Evolutionary conservation across 2,113 vertebrate species (phyloP).

Genomic region (Laticauda laticaudata): DNA sequence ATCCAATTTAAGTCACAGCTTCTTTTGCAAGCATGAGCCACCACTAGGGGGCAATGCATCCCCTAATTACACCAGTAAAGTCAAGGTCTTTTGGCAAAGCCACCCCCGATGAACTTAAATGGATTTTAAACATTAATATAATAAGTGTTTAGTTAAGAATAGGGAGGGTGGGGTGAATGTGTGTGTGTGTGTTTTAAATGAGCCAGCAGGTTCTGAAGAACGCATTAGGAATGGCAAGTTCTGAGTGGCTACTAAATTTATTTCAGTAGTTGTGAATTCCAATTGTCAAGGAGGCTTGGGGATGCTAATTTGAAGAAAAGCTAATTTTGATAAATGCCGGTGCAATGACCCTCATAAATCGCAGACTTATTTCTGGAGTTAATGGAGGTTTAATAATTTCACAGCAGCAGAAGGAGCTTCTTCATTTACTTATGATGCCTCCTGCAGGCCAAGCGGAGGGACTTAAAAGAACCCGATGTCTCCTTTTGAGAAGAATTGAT

Average conservation of each 20-base stretch:
- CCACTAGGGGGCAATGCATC: slow-evolving; percentile 76
- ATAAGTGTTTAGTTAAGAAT: slow-evolving; percentile 66
- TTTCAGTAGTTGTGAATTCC: slow-evolving; percentile 53
- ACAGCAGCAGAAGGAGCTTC: slow-evolving; percentile 36
- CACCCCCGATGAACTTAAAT: slow-evolving; percentile 65
- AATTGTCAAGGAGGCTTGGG: slow-evolving; percentile 43
- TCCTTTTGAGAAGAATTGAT: neutral
- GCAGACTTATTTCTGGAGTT: slow-evolving; percentile 52
- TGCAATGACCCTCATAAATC: slow-evolving; percentile 52
- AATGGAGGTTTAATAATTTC: slow-evolving; percentile 59
- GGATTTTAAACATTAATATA: slow-evolving; percentile 71
- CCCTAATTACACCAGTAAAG: slow-evolving; percentile 64
- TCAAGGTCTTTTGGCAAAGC: slow-evolving; percentile 33
- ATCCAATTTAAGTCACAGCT: slow-evolving; percentile 71
- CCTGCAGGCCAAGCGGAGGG: neutral
- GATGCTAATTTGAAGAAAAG: slow-evolving; percentile 67
- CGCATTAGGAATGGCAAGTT: slow-evolving; percentile 52
- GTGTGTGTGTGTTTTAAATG: slow-evolving; percentile 56
- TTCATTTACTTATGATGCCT: slow-evolving; percentile 8
- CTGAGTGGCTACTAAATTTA: slow-evolving; percentile 55
- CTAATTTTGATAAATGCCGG: slow-evolving; percentile 56
- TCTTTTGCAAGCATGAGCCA: slow-evolving; percentile 46
- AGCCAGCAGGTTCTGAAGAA: slow-evolving; percentile 56
- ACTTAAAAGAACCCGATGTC: neutral
- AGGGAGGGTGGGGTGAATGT: neutral